These are phyloP conservation scores for Drosophila pachea DNA, from an alignment of 1,140 invertebrate species.

Conservation along the genomic window DNA sequence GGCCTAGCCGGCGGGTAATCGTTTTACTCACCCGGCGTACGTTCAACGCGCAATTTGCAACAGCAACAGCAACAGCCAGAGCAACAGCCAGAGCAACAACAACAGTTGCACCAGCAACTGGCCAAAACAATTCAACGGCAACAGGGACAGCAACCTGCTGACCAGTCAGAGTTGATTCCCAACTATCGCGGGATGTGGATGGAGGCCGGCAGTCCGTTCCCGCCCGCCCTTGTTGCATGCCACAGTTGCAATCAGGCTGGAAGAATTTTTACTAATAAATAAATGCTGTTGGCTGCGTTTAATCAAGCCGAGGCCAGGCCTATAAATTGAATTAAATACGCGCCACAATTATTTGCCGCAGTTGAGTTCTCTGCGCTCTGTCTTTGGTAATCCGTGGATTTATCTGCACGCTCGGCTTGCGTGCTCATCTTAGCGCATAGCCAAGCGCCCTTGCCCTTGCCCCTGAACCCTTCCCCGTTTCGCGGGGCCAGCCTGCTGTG, in stretches of 20 bases:
- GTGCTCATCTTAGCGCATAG: conserved; percentile 47
- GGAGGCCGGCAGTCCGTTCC: too few species aligned
- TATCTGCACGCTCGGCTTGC: conserved; percentile 37
- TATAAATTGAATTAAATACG: conserved; percentile 57
- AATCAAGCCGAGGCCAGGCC: conserved; percentile 30
- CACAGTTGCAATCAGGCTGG: conserved; percentile 61
- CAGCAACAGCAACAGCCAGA: conserved; percentile 45
- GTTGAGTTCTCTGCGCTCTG: conserved; percentile 42
- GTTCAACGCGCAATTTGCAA: conserved; percentile 67
- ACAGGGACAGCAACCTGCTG: too few species aligned
- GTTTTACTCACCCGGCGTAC: conserved; percentile 73
- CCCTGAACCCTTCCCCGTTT: not conserved
- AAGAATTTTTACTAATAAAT: conserved; percentile 58
- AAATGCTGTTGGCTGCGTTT: conserved; percentile 35
- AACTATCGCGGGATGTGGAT: conserved; percentile 18
- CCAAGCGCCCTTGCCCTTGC: conserved; percentile 9
- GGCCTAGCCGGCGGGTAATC: conserved; percentile 76
- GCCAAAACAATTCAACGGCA: conserved; percentile 69
- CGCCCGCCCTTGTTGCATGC: not conserved
- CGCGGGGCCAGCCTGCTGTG: conserved; percentile 11
- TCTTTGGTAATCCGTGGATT: conserved; percentile 51
- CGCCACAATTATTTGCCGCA: conserved; percentile 29
- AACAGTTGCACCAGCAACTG: conserved; percentile 34
- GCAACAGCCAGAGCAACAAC: conserved; percentile 20
- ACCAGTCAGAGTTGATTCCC: conserved; percentile 53